Percentiles rank a stretch among this genome's conserved stretches.
These are phyloP conservation scores for Onychomys torridus DNA, from an alignment of 2,797 vertebrate genomes.

Conservation along the genomic window DNA sequence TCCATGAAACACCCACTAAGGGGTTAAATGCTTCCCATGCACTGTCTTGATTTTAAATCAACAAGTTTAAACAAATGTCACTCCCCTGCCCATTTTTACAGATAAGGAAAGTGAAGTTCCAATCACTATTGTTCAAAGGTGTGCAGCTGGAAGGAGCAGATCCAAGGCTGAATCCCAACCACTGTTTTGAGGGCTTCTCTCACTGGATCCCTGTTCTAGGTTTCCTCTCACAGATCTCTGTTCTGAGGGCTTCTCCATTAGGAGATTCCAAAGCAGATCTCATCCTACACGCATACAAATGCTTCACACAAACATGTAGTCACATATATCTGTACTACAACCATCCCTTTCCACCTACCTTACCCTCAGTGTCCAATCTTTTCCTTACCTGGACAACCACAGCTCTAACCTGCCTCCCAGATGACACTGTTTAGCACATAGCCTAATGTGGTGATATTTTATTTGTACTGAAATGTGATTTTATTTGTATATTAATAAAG, in stretches of 20 bases:
- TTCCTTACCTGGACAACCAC: neutral
- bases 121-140: neutral
- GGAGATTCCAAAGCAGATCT: neutral
- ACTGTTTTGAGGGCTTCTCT: neutral
- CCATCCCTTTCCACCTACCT: neutral
- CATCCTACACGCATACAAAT: neutral
- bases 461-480: too few relatives aligned
- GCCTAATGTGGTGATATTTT: too few relatives aligned
- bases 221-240: neutral
- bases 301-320: neutral
- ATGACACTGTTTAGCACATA: neutral
- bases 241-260: neutral
- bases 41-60: conserved; percentile 6
- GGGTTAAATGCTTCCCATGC: neutral
- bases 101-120: neutral
- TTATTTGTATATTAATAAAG: too few relatives aligned
- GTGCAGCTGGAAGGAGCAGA: neutral
- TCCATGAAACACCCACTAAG: neutral
- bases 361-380: neutral
- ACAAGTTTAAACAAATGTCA: neutral
- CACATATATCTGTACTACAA: neutral
- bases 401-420: neutral
- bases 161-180: neutral
- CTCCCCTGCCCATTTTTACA: conserved; percentile 27
- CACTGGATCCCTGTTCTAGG: neutral